Evolutionary conservation across 2,113 vertebrate genomes (phyloP).

Genomic region (Otolemur garnettii): DNA sequence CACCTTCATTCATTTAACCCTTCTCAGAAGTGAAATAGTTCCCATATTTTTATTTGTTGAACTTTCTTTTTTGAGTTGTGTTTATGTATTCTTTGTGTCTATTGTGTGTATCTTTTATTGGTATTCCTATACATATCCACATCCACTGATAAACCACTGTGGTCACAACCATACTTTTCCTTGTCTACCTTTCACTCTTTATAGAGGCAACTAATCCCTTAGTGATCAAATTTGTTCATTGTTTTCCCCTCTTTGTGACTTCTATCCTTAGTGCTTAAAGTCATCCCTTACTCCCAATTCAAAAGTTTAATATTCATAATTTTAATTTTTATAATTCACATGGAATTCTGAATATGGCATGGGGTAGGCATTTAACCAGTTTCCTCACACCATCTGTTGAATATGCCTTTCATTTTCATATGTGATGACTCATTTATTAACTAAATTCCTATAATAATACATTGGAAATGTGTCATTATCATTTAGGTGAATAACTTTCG

Average conservation of each 20-base stretch:
- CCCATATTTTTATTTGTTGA: background rate
- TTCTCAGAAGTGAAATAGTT: constrained; percentile 51
- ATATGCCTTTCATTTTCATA: background rate
- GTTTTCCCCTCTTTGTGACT: background rate
- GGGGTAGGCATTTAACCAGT: background rate
- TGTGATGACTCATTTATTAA: constrained; percentile 3
- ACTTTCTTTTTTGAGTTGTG: background rate
- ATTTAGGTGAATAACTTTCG: background rate
- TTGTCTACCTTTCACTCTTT: background rate
- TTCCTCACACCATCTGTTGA: background rate
- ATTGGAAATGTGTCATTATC: background rate
- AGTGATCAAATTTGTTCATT: constrained; percentile 8
- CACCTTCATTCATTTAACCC: background rate
- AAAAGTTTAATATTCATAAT: constrained; percentile 1
- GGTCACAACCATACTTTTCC: background rate
- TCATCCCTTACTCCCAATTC: constrained; percentile 5
- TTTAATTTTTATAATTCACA: constrained; percentile 6
- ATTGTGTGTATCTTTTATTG: background rate
- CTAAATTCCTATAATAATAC: background rate
- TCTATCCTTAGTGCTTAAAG: background rate
- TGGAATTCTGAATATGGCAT: background rate
- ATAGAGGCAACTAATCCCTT: background rate
- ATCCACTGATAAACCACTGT: background rate
- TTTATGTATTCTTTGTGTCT: background rate
- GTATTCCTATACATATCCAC: background rate